phyloP scores from a whole-genome alignment of 1,140 invertebrate species.

The Galleria mellonella region DNA sequence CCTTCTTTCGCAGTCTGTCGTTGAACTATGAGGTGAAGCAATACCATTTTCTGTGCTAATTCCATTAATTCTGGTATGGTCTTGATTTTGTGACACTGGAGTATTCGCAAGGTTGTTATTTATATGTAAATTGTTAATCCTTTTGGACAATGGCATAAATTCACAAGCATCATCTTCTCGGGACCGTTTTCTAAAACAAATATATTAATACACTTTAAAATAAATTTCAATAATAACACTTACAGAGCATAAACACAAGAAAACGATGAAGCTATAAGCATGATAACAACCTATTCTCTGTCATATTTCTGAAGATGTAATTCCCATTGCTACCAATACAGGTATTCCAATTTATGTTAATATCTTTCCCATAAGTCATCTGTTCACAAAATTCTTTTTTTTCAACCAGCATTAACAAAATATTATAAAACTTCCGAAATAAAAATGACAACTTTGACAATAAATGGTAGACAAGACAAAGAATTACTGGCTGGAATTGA shows the following conservation, averaged over 20 bases:
- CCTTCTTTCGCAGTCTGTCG: slow-evolving; percentile 45
- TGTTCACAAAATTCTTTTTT: slow-evolving; percentile 3
- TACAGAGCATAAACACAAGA: slow-evolving; percentile 7
- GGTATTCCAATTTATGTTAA: slow-evolving; percentile 31
- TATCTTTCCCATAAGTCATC: slow-evolving; percentile 57
- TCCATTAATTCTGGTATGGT: slow-evolving; percentile 50
- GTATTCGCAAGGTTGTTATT: slow-evolving; percentile 69
- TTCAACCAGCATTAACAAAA: slow-evolving; percentile 12
- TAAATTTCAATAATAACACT: background rate
- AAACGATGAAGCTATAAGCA: background rate
- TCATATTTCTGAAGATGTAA: slow-evolving; percentile 51
- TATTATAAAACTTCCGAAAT: slow-evolving; percentile 13
- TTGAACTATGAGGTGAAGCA: slow-evolving; percentile 37
- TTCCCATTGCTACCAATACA: slow-evolving; percentile 48
- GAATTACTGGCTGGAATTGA: no score
- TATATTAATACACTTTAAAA: slow-evolving; percentile 5
- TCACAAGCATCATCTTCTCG: slow-evolving; percentile 82
- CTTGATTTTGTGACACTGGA: slow-evolving; percentile 31
- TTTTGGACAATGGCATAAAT: slow-evolving; percentile 85
- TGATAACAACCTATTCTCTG: slow-evolving; percentile 57
- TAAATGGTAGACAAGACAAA: no score
- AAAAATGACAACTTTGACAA: no score
- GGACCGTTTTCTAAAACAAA: slow-evolving; percentile 77
- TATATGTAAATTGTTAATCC: slow-evolving; percentile 87
- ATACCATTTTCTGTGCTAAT: slow-evolving; percentile 41